Evolutionary conservation across 2,888 invertebrate species (phyloP), one percentile per base, ranked within the genome.

Genomic region (Conistra vaccinii): DNA sequence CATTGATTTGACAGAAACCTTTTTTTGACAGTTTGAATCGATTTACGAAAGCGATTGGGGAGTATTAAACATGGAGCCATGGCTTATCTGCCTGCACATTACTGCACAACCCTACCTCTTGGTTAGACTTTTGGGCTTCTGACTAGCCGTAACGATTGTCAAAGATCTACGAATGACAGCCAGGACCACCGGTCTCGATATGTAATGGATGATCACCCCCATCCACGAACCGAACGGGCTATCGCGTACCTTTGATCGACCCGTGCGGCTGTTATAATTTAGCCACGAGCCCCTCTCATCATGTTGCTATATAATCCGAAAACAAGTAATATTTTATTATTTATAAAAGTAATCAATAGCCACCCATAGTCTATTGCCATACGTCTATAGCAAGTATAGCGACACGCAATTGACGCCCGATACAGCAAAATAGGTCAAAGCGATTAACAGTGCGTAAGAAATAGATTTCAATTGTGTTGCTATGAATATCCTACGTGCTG

Each of bases 401-500:
- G 9, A 90, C 79, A 91, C 90, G 90, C 77, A 89, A 89, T 88
- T 58, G 73, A 60, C 48, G 73, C 77, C 73, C 84, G 86, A 88
- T 89, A 85, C 85, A 70, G 83, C 63, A 72, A 92, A 89, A 92
- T 93, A 87, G 93, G 93, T 91, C 93, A 89, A 76, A 81, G 89
- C 91, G 92, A 92, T 92, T 92, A 91, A 87, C 85, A 78, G 85
- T 76, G 86, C 80, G 88, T 88, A 90, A 91, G 90, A 91, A 91
- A 91, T 90, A 91, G 89, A 90, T 90, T 90, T 81, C 88, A 87
- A 91, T 91, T 91, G 87, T 85, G 86, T 84, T 84, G 78, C 88
- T 83, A 78, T 81, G 86, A 77, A 80, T 81, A 81, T 69, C 77
- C 69, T 68, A 55, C 29, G 67, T 26, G 69, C 78, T 77, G 70